Percentiles rank a stretch among this genome's conserved stretches.
Evolutionary conservation across 30 jellyfish, hydroid and myxozoan species (phyloP).

Genomic region (Chironex yamaguchii): DNA sequence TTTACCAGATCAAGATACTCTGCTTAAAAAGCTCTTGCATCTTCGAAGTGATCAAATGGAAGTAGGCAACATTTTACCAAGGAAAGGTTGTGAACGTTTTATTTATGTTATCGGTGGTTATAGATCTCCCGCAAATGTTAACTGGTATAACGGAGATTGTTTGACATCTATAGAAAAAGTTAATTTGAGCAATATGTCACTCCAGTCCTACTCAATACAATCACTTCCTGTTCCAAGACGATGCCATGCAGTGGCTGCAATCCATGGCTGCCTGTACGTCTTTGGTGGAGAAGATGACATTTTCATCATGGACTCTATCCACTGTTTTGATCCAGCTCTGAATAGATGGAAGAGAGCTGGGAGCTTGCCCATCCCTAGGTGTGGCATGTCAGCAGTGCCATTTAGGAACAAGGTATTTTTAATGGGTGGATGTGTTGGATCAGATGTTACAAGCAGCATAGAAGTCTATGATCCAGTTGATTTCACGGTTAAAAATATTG

Average conservation of each 20-base stretch:
- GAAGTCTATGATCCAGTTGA: conserved; percentile 56
- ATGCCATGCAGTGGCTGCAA: conserved; percentile 62
- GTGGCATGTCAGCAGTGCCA: conserved; percentile 71
- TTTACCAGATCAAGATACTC: too few species aligned
- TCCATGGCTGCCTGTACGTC: conserved; percentile 44
- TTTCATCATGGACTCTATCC: conserved; percentile 35
- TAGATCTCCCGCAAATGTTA: conserved; percentile 63
- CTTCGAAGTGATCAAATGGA: too few species aligned
- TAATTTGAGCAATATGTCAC: conserved; percentile 53
- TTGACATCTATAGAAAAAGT: conserved; percentile 65
- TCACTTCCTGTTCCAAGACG: conserved; percentile 69
- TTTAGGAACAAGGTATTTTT: conserved; percentile 50
- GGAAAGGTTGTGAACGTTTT: conserved; percentile 65
- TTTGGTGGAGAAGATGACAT: conserved; percentile 79
- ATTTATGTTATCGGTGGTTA: conserved; percentile 70
- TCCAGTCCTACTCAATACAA: too few species aligned
- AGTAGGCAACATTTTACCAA: conserved; percentile 7
- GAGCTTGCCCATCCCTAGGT: conserved; percentile 50
- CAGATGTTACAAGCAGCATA: conserved; percentile 50
- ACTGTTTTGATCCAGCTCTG: conserved; percentile 59
- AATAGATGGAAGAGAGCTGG: conserved; percentile 63
- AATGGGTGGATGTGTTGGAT: conserved; percentile 74
- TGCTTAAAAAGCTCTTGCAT: too few species aligned
- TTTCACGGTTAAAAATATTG: conserved; percentile 42
- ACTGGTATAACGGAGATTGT: conserved; percentile 69